phyloP scores from a whole-genome alignment of 2,888 invertebrate genomes.

The Nemotelus nigrinus region DNA sequence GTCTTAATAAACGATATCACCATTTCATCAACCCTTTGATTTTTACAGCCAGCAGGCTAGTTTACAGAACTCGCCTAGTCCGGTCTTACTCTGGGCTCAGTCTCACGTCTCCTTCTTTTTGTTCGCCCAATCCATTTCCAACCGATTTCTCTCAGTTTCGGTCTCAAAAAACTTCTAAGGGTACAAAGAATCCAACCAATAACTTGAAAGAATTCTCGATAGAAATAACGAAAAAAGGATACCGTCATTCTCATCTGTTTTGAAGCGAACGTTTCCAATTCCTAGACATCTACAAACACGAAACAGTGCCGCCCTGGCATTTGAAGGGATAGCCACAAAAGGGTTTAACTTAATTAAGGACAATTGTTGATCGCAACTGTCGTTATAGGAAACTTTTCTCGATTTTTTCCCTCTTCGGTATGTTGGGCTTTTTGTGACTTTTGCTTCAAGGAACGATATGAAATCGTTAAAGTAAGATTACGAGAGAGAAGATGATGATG shows the following conservation, averaged over 20 bases:
- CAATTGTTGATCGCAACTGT: slow-evolving; percentile 47
- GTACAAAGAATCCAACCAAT: slow-evolving; percentile 1
- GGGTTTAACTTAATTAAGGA: slow-evolving; percentile 48
- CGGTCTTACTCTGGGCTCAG: background rate
- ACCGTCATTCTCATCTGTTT: no score
- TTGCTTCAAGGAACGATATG: slow-evolving; percentile 26
- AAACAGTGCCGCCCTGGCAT: background rate
- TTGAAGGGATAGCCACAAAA: slow-evolving; percentile 43
- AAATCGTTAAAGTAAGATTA: slow-evolving; percentile 28
- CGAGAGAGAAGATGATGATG: background rate
- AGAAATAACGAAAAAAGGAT: no score
- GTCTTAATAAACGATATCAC: slow-evolving; percentile 48
- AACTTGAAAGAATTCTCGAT: background rate
- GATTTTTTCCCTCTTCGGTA: no score
- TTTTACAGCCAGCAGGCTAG: slow-evolving; percentile 6
- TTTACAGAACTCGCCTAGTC: background rate
- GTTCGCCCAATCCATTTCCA: background rate
- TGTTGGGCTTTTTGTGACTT: background rate
- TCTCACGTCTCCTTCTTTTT: background rate
- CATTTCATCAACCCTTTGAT: slow-evolving; percentile 36
- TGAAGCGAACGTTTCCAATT: no score
- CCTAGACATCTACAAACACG: no score
- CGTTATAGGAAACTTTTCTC: slow-evolving; percentile 43
- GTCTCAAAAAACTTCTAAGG: slow-evolving; percentile 3
- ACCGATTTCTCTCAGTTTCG: slow-evolving; percentile 12